Conservation (phyloP, 2,888 invertebrate genomes). For the Zelleria hepariella region DNA sequence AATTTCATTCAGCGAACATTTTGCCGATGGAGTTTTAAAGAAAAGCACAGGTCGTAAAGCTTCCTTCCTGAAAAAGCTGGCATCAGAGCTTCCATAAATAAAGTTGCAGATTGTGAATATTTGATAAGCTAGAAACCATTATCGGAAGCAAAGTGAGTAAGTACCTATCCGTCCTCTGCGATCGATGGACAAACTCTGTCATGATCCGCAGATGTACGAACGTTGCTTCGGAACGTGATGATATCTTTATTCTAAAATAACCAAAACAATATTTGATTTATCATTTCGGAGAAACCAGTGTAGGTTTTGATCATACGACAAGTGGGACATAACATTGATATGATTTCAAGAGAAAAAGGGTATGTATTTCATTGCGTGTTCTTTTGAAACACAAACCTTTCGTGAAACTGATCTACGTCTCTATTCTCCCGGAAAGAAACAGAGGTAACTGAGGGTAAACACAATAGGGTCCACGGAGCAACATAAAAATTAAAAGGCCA, state of each 20-base stretch:
- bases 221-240: background rate
- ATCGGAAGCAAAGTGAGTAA: slow-evolving; percentile 14
- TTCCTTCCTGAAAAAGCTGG: slow-evolving; percentile 14
- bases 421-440: background rate
- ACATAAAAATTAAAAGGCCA: background rate
- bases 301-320: too few relatives aligned
- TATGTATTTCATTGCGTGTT: too few relatives aligned
- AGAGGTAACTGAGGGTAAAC: background rate
- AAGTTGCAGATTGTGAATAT: slow-evolving; percentile 53
- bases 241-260: background rate
- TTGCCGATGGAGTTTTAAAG: background rate
- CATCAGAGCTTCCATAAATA: slow-evolving; percentile 49
- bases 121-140: slow-evolving; percentile 48
- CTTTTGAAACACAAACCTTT: background rate
- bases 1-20: background rate
- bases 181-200: background rate
- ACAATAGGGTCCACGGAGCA: background rate
- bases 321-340: too few relatives aligned
- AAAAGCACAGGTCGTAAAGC: slow-evolving; percentile 10
- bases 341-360: too few relatives aligned
- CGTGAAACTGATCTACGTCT: background rate
- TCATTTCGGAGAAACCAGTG: too few relatives aligned
- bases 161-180: background rate
- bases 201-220: background rate
- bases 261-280: too few relatives aligned